Conservation (phyloP, 1,140 invertebrate species). For the Trichoplusia ni region DNA sequence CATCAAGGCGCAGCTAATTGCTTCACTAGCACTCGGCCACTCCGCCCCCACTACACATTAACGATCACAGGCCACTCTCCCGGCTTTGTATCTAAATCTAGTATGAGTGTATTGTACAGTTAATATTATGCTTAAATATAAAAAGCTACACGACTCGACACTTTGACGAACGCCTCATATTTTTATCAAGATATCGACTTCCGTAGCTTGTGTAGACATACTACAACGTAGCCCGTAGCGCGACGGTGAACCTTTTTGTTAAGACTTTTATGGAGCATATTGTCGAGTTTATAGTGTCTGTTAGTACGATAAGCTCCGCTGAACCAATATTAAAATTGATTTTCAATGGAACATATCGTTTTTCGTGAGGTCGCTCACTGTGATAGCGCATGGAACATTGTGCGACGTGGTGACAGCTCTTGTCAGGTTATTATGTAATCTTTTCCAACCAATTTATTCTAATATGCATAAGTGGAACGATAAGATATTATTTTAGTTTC, state of each 20-base stretch:
- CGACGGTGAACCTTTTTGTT: neutral
- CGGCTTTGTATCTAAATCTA: too few relatives aligned
- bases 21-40: too few relatives aligned
- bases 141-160: neutral
- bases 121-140: too few relatives aligned
- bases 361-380: neutral
- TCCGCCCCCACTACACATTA: too few relatives aligned
- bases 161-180: neutral
- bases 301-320: neutral
- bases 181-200: conserved; percentile 1
- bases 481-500: too few relatives aligned
- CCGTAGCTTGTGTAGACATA: neutral
- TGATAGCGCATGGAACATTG: neutral
- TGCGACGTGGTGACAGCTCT: neutral
- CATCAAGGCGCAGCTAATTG: too few relatives aligned
- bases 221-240: conserved; percentile 1
- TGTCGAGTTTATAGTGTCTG: neutral
- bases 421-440: too few relatives aligned
- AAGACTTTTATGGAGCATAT: neutral
- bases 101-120: too few relatives aligned
- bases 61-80: too few relatives aligned
- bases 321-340: neutral
- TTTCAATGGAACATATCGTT: neutral
- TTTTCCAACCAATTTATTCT: too few relatives aligned
- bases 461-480: too few relatives aligned